These are phyloP conservation scores for Enteromius mattozi DNA, from an alignment of 2,797 vertebrate genomes.

Conservation along the genomic window DNA sequence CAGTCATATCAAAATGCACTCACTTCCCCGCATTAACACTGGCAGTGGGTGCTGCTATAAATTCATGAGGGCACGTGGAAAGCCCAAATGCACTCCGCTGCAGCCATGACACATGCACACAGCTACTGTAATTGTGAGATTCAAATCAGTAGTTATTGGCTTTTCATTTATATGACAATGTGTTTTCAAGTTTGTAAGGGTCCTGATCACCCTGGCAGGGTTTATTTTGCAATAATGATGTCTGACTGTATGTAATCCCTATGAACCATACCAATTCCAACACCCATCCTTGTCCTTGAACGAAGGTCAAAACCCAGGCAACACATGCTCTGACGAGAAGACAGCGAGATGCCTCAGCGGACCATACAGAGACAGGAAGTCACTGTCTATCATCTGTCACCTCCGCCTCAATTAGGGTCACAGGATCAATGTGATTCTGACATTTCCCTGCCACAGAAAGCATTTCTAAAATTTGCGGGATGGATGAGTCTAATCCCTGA, in stretches of 20 bases:
- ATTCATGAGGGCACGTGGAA: too few species aligned
- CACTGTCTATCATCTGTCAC: constrained; percentile 26
- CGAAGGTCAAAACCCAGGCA: constrained; percentile 42
- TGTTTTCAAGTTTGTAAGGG: not conserved
- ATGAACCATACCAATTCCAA: not conserved
- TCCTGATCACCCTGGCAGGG: not conserved
- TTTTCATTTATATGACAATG: too few species aligned
- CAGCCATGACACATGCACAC: too few species aligned
- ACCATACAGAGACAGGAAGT: constrained; percentile 37
- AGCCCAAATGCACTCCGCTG: too few species aligned
- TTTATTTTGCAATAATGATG: not conserved
- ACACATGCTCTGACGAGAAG: constrained; percentile 29
- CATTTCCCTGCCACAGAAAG: constrained; percentile 19
- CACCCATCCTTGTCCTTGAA: not conserved
- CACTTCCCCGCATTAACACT: not conserved
- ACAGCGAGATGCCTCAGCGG: constrained; percentile 26
- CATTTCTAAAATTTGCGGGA: not conserved
- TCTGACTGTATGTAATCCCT: not conserved
- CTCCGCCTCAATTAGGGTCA: constrained; percentile 32
- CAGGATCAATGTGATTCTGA: constrained; percentile 28
- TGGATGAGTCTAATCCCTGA: constrained; percentile 16
- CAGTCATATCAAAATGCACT: not conserved
- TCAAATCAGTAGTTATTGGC: too few species aligned
- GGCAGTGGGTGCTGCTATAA: too few species aligned
- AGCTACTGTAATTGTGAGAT: too few species aligned